phyloP scores from a whole-genome alignment of 1,140 invertebrate species.

The Druon quercuslanigerum region DNA sequence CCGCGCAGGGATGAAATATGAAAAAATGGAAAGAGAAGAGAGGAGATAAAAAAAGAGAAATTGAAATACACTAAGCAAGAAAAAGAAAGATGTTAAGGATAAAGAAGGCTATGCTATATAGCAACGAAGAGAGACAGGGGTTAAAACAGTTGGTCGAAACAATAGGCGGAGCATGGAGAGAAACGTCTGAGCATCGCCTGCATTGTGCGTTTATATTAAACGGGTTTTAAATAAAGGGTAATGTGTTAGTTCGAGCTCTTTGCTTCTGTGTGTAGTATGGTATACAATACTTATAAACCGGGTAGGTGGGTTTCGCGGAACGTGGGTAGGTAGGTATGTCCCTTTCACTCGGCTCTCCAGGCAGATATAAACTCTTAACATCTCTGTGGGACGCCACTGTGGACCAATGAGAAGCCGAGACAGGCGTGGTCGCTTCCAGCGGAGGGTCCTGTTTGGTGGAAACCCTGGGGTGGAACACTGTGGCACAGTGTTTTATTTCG shows the following conservation, averaged over 20 bases:
- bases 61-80: constrained; percentile 17
- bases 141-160: constrained; percentile 70
- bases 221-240: constrained; percentile 68
- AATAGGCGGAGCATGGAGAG: constrained; percentile 61
- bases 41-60: constrained; percentile 29
- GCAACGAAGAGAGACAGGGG: constrained; percentile 18
- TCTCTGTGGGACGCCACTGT: constrained; percentile 54
- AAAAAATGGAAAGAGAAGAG: constrained; percentile 36
- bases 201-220: constrained; percentile 63
- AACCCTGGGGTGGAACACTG: constrained; percentile 69
- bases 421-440: constrained; percentile 51
- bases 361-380: constrained; percentile 72
- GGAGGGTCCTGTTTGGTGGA: constrained; percentile 58
- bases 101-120: neutral
- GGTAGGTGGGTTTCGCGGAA: constrained; percentile 61
- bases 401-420: constrained; percentile 54
- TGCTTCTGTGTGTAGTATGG: constrained; percentile 51
- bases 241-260: constrained; percentile 62
- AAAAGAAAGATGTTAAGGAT: constrained; percentile 32
- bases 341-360: constrained; percentile 57
- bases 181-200: constrained; percentile 68
- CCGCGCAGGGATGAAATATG: constrained; percentile 33
- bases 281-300: constrained; percentile 47
- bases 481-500: constrained; percentile 73
- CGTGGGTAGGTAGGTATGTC: constrained; percentile 61